phyloP scores from a whole-genome alignment of 2,113 vertebrate species.

The Eonycteris spelaea region DNA sequence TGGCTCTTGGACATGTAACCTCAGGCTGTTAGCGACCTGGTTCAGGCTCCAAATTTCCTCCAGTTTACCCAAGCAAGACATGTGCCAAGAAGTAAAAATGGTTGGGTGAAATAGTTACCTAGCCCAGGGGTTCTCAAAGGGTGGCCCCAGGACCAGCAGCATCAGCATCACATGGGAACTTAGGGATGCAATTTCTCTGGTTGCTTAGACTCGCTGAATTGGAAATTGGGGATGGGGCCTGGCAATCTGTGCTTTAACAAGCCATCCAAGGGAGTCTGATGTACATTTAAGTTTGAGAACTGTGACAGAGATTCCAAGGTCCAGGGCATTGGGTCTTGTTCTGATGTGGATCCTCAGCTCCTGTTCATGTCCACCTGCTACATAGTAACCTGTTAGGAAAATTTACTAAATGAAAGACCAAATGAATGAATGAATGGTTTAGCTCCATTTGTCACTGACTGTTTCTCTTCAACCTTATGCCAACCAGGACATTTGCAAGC shows the following conservation, averaged over 20 bases:
- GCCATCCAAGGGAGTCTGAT: neutral
- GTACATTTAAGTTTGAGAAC: neutral
- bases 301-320: neutral
- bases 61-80: neutral
- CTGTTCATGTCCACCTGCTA: accelerated
- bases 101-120: neutral
- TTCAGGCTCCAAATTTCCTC: neutral
- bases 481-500: constrained; percentile 16
- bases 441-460: neutral
- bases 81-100: neutral
- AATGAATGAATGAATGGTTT: neutral
- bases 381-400: neutral
- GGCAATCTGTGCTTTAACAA: neutral
- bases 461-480: neutral
- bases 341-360: neutral
- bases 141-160: neutral
- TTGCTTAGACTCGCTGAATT: neutral
- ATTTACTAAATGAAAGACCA: neutral
- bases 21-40: neutral
- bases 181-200: neutral
- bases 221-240: neutral
- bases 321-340: neutral
- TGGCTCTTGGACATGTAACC: neutral
- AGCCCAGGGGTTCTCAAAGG: neutral
- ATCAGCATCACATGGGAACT: neutral